These are phyloP conservation scores for Tragulus kanchil DNA, from an alignment of 2,113 vertebrate species.

Conservation along the genomic window DNA sequence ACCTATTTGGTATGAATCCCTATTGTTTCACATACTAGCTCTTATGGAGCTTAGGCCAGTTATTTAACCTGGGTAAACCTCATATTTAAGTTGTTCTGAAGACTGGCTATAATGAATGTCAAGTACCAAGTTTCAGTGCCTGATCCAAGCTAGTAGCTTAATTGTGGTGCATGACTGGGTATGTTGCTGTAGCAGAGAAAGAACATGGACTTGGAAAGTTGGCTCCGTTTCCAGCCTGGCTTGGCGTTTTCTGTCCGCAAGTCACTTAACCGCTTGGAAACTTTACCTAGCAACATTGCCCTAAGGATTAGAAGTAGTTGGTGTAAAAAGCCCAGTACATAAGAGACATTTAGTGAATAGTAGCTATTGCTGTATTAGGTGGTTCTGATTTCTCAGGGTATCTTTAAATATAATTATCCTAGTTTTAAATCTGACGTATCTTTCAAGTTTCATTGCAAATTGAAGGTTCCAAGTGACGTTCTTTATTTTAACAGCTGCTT, in stretches of 20 bases:
- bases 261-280: slow-evolving; percentile 40
- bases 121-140: slow-evolving; percentile 12
- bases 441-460: slow-evolving; percentile 73
- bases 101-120: slow-evolving; percentile 48
- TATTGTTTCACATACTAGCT: background rate
- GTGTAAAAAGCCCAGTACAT: background rate
- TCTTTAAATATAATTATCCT: slow-evolving; percentile 64
- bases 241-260: slow-evolving; percentile 52
- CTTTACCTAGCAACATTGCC: background rate
- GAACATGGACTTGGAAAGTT: slow-evolving; percentile 20
- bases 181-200: background rate
- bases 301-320: slow-evolving; percentile 20
- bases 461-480: slow-evolving; percentile 78
- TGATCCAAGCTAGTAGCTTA: background rate
- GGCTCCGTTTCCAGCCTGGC: background rate
- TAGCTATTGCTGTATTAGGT: slow-evolving; percentile 48
- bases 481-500: slow-evolving; percentile 90
- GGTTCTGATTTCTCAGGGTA: slow-evolving; percentile 52
- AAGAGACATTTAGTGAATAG: slow-evolving; percentile 13
- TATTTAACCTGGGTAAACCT: slow-evolving; percentile 47
- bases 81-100: slow-evolving; percentile 36
- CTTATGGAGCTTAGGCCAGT: background rate
- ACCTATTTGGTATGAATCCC: background rate
- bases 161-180: slow-evolving; percentile 4
- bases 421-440: slow-evolving; percentile 69